phyloP scores from a whole-genome alignment of 2,888 invertebrate species.

The Aleiodes leptofemur region DNA sequence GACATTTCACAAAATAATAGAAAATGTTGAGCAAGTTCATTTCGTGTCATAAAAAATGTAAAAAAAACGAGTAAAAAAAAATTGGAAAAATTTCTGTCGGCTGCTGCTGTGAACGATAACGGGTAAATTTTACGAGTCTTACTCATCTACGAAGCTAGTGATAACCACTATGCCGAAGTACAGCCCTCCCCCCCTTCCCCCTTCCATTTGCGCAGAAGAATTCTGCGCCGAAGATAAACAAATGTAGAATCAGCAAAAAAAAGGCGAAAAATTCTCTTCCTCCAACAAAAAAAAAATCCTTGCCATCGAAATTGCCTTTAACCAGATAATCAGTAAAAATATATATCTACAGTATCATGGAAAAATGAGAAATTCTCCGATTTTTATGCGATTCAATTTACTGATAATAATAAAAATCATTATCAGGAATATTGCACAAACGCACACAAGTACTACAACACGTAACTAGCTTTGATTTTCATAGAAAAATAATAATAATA shows the following conservation, averaged over 20 bases:
- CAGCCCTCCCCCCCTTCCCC: slow-evolving; percentile 33
- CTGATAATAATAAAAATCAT: slow-evolving; percentile 1
- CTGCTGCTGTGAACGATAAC: slow-evolving; percentile 53
- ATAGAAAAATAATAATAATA: not conserved
- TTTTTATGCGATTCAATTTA: slow-evolving; percentile 10
- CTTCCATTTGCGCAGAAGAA: slow-evolving; percentile 22
- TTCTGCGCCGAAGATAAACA: slow-evolving; percentile 7
- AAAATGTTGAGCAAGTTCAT: slow-evolving; percentile 8
- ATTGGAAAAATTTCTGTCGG: slow-evolving; percentile 5
- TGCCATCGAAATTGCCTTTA: too few species aligned
- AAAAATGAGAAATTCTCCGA: not conserved
- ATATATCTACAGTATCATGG: not conserved
- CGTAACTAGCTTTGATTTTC: not conserved
- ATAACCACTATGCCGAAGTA: slow-evolving; percentile 51
- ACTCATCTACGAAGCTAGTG: slow-evolving; percentile 49
- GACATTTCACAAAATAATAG: not conserved
- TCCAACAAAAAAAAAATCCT: not conserved
- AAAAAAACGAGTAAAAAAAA: slow-evolving; percentile 17
- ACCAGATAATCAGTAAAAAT: not conserved
- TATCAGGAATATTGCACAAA: not conserved
- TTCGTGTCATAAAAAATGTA: not conserved
- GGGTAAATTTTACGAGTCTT: slow-evolving; percentile 55
- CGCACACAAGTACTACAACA: not conserved
- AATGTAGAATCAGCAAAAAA: not conserved
- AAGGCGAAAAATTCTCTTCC: not conserved